phyloP scores from a whole-genome alignment of 2,797 vertebrate species.

The Urosaurus nigricauda region DNA sequence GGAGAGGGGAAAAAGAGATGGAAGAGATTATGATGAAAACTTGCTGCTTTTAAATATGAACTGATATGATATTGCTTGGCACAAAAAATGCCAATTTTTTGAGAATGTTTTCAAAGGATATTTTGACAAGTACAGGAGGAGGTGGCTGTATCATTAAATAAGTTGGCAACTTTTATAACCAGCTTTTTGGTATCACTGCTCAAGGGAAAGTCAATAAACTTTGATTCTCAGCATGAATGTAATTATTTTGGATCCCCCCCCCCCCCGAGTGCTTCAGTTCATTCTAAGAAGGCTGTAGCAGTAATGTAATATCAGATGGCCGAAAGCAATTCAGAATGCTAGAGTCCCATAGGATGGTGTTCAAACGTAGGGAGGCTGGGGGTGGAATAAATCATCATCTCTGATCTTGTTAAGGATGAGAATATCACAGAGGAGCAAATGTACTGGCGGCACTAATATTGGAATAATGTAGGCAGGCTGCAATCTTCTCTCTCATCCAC shows the following conservation, averaged over 20 bases:
- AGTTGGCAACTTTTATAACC: constrained; percentile 77
- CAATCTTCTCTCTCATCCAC: constrained; percentile 50
- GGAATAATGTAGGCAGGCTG: constrained; percentile 64
- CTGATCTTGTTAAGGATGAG: constrained; percentile 81
- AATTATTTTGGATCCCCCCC: constrained; percentile 79
- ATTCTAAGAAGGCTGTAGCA: constrained; percentile 72
- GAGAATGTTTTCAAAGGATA: constrained; percentile 75
- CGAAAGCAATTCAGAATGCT: constrained; percentile 82
- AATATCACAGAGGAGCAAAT: constrained; percentile 75
- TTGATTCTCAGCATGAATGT: constrained; percentile 82
- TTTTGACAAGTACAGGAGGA: constrained; percentile 74
- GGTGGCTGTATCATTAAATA: constrained; percentile 77
- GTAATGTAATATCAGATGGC: constrained; percentile 82
- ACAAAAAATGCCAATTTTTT: constrained; percentile 60
- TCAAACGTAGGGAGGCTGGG: constrained; percentile 77
- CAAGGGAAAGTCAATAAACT: constrained; percentile 85
- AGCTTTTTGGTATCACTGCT: constrained; percentile 79
- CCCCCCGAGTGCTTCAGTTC: constrained; percentile 58
- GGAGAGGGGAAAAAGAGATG: background rate
- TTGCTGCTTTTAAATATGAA: constrained; percentile 67
- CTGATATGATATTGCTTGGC: constrained; percentile 53
- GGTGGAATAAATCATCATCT: constrained; percentile 84
- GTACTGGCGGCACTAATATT: constrained; percentile 59
- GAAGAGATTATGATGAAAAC: constrained; percentile 27
- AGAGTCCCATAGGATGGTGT: constrained; percentile 77